Conservation (phyloP, 2,113 vertebrate species). For the Rhizomys pruinosus region DNA sequence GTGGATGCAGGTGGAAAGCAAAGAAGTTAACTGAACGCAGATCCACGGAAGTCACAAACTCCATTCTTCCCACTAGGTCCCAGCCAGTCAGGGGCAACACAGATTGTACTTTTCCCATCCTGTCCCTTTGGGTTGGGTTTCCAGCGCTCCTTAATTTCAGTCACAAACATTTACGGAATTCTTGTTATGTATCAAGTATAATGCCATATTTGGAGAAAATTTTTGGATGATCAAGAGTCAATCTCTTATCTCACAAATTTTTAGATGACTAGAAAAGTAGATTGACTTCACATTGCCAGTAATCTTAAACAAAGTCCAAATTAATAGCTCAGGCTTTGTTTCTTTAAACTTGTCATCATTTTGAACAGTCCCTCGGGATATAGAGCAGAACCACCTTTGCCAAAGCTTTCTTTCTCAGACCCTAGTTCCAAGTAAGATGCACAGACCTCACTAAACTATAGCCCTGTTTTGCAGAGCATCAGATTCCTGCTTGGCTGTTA, state of each 20-base stretch:
- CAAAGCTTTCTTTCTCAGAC: not conserved
- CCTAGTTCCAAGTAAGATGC: not conserved
- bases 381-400: fast-evolving
- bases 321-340: not conserved
- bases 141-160: not conserved
- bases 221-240: not conserved
- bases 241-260: not conserved
- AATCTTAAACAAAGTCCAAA: not conserved
- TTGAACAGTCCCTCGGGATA: no score
- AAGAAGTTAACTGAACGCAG: not conserved
- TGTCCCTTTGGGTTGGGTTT: not conserved
- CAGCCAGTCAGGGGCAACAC: no score
- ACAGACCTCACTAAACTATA: no score
- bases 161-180: not conserved
- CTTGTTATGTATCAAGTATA: not conserved
- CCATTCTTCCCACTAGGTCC: not conserved
- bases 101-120: fast-evolving
- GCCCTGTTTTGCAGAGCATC: not conserved
- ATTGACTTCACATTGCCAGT: not conserved
- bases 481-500: not conserved
- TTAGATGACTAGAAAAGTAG: not conserved
- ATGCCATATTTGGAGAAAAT: not conserved
- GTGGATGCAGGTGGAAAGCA: not conserved
- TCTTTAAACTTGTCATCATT: not conserved
- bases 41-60: not conserved